Evolutionary conservation across 2,888 invertebrate genomes (phyloP).

Genomic region (Eupelmus urozonus): DNA sequence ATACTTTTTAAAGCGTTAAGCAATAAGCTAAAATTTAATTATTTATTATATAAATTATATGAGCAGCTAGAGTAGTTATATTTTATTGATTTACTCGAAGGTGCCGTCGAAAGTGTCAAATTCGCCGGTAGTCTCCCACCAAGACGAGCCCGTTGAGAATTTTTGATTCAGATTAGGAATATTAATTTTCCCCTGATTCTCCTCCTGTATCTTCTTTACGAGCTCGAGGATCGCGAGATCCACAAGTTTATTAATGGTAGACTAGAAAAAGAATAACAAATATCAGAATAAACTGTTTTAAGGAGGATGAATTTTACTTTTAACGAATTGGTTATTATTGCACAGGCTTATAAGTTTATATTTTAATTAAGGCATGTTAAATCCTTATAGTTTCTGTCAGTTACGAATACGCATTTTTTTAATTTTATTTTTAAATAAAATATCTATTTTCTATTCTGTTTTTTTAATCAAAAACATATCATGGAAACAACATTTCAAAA

Average conservation of each 20-base stretch:
- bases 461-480: too few species aligned
- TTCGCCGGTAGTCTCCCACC: slow-evolving; percentile 58
- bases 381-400: too few species aligned
- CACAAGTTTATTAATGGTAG: slow-evolving; percentile 60
- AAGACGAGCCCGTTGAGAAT: slow-evolving; percentile 58
- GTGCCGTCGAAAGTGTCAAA: slow-evolving; percentile 60
- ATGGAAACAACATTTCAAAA: too few species aligned
- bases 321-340: too few species aligned
- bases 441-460: too few species aligned
- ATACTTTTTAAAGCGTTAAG: too few species aligned
- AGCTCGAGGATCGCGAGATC: slow-evolving; percentile 58
- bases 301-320: too few species aligned
- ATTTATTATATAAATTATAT: background rate
- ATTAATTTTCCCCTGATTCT: slow-evolving; percentile 55
- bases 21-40: slow-evolving; percentile 8
- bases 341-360: too few species aligned
- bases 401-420: too few species aligned
- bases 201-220: slow-evolving; percentile 50
- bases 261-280: slow-evolving; percentile 48
- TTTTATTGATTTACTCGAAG: slow-evolving; percentile 59
- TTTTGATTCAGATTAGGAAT: slow-evolving; percentile 61
- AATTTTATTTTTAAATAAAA: too few species aligned
- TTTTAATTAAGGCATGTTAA: too few species aligned
- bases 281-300: too few species aligned
- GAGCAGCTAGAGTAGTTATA: background rate